Base-by-base conservation (phyloP, 2,797 vertebrate genomes). In the Anguilla anguilla region DNA sequence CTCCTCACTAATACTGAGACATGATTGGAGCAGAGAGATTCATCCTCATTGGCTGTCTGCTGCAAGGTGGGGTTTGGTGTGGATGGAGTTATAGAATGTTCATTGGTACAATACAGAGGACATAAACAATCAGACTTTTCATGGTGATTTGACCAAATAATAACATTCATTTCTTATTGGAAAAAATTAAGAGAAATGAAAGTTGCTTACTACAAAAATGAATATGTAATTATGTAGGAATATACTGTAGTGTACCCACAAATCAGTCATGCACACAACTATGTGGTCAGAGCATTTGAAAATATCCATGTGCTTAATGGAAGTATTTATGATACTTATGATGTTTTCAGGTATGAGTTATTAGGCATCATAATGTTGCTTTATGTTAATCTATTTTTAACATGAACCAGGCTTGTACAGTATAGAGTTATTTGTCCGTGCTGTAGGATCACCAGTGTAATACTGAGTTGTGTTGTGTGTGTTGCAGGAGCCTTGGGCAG, bases 41-140 rank as follows among this genome's bases (percentile, higher is more conserved):
- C 39, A 69, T 90, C 82, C 35, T 93, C 84, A 57, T 91, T 59
- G 92, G 86, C 89, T 91, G 87, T 86, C 89, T 94, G 1, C 89
- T 95, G 83, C 89, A 87, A 92, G 93, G 94, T 95, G 84, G 13
- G 84, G 53, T 7, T 51, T 28, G 13, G n/a, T 22, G n/a, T 51
- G 25, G 28, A 28, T 3, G 2, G 31, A 1, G 53, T 13, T 57
- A 3, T 3, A 28, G 0, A 77, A 77, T 77, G 28, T 77, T 39
- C 2, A 11, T 72, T 77, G 35, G 3, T 43, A 19, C 5, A 10
- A 31, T 31, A 31, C 31, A 6, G 22, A 4, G 22, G 22, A 72
- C 10, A 72, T 31, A 31, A 72, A 31, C 4, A 10, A 31, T 31
- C 0, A 1, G 10, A 31, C 10, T 13, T 64, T 64, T 25, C 61